Base-by-base conservation (phyloP, 1,140 invertebrate genomes). In the Polypedilum pembai region DNA sequence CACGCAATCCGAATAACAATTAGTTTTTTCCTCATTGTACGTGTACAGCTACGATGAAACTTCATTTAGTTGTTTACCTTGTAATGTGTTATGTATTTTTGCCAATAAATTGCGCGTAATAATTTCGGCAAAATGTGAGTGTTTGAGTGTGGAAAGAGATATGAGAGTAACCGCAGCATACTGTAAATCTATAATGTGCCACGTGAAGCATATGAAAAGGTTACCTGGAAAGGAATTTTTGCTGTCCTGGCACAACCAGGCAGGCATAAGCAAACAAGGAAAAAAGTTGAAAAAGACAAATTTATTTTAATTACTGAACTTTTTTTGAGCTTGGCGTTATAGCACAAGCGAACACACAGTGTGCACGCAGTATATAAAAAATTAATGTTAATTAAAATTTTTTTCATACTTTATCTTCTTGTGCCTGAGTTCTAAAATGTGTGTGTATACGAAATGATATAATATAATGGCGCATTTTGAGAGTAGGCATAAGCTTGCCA, bases 221-320 rank as follows among this genome's bases (percentile, higher is more conserved):
- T 56, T 56, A 15, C n/a, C n/a, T 56, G 4, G 1, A 56, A 56
- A 56, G 12, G 45, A 56, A 56, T 56, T 56, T 56, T 56, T 56
- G 45, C 12, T 33, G 24, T 33, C 24, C 24, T 33, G 24, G 24
- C 24, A 33, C 24, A 33, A 33, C 24, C 24, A 33, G 24, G 24
- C 24, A 33, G 24, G 24, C 24, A 33, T 33, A 33, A 33, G 5
- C 24, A 33, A 33, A 33, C 24, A 33, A 33, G 5, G 24, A 33
- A 33, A 33, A 33, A 33, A 33, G 24, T n/a, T 56, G 45, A 56
- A 56, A 56, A 18, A n/a, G 65, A 69, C 65, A 69, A 21, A 69
- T 69, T 69, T 21, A 69, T 69, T 69, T 69, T 69, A 69, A 69
- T 69, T 69, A 69, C 65, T 18, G 45, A 56, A 56, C 45, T 56